Evolutionary conservation across 2,888 invertebrate species (phyloP), one percentile per base, ranked within the genome.

Genomic region (Chorisops tibialis): DNA sequence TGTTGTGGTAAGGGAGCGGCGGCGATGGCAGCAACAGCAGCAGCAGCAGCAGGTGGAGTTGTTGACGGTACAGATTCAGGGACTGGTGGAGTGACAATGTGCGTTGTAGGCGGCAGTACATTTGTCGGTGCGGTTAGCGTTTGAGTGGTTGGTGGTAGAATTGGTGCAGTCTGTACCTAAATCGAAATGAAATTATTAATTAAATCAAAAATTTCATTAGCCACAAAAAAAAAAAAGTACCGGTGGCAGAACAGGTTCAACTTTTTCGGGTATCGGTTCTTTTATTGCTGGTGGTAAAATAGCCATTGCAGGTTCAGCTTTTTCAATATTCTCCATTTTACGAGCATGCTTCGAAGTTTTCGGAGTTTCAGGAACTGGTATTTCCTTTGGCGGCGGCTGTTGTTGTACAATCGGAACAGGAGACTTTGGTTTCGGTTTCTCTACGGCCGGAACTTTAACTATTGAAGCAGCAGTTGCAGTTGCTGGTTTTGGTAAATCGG

Each of bases 41-140:
- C 69, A 12, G 69, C 37, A 3, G 61, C 47, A 7, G 67, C 52
- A 16, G 64, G 41, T 35, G 65, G 59, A 30, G 64, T 61, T 82
- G 1, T 85, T 85, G 68, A 78, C 85, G 63, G 82, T 83, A 71
- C 84, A 83, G 73, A 84, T 85, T 69, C 70, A 62, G 61, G 66
- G 22, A 66, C 67, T 12, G 69, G 65, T 63, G 62, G 85, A 86
- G 59, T 83, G 85, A 3, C 72, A 79, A 30, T 78, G 81, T 47
- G 76, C 87, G 50, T 72, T 80, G 24, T 79, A 86, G 70, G 85
- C 82, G 70, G 65, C n/a, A 19, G 2, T 11, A 45, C 30, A 12
- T 12, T 56, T 43, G 68, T 37, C 38, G 59, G 30, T 43, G 67
- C 45, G 37, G 67, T 61, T 50, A 65, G 24, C 16, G 64, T 52